These are phyloP conservation scores for Poecilia latipinna DNA, from an alignment of 2,113 vertebrate species.

Conservation along the genomic window DNA sequence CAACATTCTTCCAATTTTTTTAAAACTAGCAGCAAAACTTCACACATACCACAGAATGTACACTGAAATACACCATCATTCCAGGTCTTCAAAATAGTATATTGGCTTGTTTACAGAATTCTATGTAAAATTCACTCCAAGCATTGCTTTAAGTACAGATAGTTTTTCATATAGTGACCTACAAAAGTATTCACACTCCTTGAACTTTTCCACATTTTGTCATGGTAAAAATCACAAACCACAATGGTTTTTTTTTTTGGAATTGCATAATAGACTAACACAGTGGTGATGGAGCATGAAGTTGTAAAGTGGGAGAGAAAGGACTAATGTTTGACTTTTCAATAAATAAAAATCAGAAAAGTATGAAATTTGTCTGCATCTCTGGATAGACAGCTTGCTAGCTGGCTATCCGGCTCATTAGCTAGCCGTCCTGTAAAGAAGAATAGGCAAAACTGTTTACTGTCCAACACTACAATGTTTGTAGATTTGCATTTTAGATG, in stretches of 20 bases:
- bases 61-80: conserved; percentile 11
- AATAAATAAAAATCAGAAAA: not conserved
- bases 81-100: conserved; percentile 2
- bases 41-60: conserved; percentile 28
- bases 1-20: conserved; percentile 11
- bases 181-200: too few relatives aligned
- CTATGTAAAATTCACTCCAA: not conserved
- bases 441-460: too few relatives aligned
- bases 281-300: not conserved
- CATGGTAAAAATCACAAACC: not conserved
- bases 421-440: too few relatives aligned
- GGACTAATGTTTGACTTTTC: not conserved
- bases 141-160: not conserved
- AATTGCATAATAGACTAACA: not conserved
- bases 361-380: not conserved
- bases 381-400: too few relatives aligned
- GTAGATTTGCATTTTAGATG: too few relatives aligned
- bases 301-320: not conserved
- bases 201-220: not conserved
- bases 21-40: conserved; percentile 29
- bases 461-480: too few relatives aligned
- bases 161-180: not conserved
- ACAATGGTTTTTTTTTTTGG: not conserved
- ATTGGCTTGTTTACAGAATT: not conserved
- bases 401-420: too few relatives aligned